These are phyloP conservation scores for Siderastrea radians DNA, from an alignment of 92 coral and sea anemone genomes.

Conservation along the genomic window DNA sequence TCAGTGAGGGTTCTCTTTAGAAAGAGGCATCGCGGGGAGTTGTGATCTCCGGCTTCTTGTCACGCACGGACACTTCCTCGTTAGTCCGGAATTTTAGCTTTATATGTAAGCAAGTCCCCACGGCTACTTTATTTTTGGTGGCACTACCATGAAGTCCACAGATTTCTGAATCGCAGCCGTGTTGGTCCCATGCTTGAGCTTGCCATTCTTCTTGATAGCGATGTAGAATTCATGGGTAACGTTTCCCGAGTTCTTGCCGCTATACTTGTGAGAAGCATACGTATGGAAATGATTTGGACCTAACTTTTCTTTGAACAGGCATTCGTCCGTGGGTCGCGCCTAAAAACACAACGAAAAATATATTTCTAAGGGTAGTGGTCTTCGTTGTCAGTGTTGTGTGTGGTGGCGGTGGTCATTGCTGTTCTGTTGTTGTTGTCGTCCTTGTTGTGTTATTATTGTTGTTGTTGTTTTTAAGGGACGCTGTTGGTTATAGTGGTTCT, in stretches of 20 bases:
- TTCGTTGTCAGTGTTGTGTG: too few species aligned
- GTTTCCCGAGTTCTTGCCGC: constrained; percentile 79
- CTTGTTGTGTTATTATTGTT: too few species aligned
- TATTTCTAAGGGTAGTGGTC: not conserved
- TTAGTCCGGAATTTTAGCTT: not conserved
- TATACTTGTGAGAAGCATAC: constrained; percentile 77
- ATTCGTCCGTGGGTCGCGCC: constrained; percentile 76
- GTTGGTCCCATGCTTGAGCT: constrained; percentile 77
- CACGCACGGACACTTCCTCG: not conserved
- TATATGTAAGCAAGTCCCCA: not conserved
- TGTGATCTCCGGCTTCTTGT: not conserved
- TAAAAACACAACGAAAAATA: constrained; percentile 5
- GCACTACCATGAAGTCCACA: constrained; percentile 73
- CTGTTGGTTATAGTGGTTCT: too few species aligned
- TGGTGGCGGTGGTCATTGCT: too few species aligned
- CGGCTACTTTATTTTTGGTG: not conserved
- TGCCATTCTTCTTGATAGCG: constrained; percentile 89
- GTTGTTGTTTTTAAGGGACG: too few species aligned
- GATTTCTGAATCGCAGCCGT: constrained; percentile 79
- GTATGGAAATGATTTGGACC: constrained; percentile 79
- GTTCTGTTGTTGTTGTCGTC: too few species aligned
- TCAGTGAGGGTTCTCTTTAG: too few species aligned
- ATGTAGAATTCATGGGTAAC: constrained; percentile 72
- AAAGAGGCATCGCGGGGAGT: not conserved
- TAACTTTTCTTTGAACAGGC: constrained; percentile 83